Base-by-base conservation (phyloP, 2,888 invertebrate genomes). In the Drosophila lutescens region DNA sequence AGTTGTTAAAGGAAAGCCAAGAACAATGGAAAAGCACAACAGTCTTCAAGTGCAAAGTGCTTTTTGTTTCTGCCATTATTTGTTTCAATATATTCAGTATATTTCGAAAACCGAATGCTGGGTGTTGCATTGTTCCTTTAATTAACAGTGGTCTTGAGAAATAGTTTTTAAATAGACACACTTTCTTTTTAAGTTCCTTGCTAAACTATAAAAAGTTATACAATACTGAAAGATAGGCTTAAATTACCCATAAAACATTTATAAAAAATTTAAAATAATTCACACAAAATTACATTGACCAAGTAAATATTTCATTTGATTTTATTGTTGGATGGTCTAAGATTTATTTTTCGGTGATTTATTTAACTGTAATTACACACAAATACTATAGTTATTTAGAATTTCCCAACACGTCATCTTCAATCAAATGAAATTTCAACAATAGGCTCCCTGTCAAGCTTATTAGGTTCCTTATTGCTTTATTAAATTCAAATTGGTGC, bases 1-100 rank as follows among this genome's bases (percentile, higher is more conserved):
- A 46, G 20, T 32, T 32, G 30, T 49, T 40, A 32, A 49, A 49
- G 47, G 23, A 26, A 59, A 36, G 4, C 26, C 23, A 13, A 41
- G 57, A 13, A 47, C 32, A 32, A 62, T 32, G 30, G 23, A 46
- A 46, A 41, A 9, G 55, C 46, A 58, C 57, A 38, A 56, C 30
- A 38, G 32, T 41, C 38, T 56, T 32, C 9, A 56, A 15, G 15
- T 20, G 47, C 30, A 40, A 56, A 56, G 17, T 30, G 12, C 12
- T 59, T 2, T 32, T 40, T 30, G 1, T 13, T 26, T 7, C 12
- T 12, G 12, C 4, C 15, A 13, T 1, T 20, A 3, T 10, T 44
- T n/a, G 6, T 36, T 2, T 10, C 10, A 2, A 12, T 6, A 20
- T n/a, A 4, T 2, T 6, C 3, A 54, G 26, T n/a, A 15, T 6